Evolutionary conservation across 1,140 invertebrate species (phyloP), one percentile per base, ranked within the genome.

Genomic region (Eubasilissa regina): DNA sequence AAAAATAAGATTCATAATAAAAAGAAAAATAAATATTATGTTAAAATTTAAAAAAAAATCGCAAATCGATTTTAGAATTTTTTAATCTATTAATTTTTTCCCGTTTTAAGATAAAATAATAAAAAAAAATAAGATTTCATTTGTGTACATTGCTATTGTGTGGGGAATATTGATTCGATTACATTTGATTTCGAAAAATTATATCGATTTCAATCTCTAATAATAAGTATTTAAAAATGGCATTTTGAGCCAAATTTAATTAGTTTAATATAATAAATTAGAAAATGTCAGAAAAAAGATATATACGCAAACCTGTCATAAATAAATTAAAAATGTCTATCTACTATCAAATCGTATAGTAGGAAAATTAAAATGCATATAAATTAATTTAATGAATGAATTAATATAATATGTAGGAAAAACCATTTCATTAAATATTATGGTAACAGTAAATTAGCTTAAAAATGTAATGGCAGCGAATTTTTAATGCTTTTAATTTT

Each of bases 401-500:
- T 51, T 51, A 35, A 35, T 35, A 35, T n/a, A n/a, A n/a, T 51
- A 3, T 12, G 11, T 51, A 12, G 11, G 48, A 51, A 12, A 15
- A 13, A 13, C 25, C 0, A 13, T 64, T 64, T 25, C 35, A n/a
- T 64, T 13, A 64, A 64, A 13, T 11, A 19, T 64, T 25, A 12
- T 64, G 60, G 60, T 64, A 64, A 64, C 60, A 13, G n/a, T 12
- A 43, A 64, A 35, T 12, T 13, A 25, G n/a, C 60, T 13, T 64
- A 12, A 64, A 11, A 64, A 13, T 12, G 19, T 25, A 25, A 64
- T 64, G 60, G 60, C 60, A 64, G 9, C 60, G 10, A 62, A 21
- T 62, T 51, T 51, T 51, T 12, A 15, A 51, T 51, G n/a, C 48
- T 15, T 12, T n/a, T n/a, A n/a, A n/a, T n/a, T n/a, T n/a, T n/a